These are phyloP conservation scores for Camponotus vicinus DNA, from an alignment of 1,140 invertebrate genomes.

Conservation along the genomic window DNA sequence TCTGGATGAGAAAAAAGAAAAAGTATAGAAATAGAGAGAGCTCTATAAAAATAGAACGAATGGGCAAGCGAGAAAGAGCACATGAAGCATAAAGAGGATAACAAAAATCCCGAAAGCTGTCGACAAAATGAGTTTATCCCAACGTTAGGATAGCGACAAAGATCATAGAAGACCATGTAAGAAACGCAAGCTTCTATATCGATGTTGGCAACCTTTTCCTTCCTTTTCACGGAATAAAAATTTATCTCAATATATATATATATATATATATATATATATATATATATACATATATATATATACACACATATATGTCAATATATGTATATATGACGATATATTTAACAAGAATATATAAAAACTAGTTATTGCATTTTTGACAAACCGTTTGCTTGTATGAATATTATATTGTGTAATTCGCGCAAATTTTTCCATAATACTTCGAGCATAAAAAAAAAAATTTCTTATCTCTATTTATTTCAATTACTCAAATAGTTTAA, in stretches of 20 bases:
- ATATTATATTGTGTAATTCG: not conserved
- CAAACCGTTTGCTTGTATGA: not conserved
- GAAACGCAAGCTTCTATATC: slow-evolving; percentile 14
- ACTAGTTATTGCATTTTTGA: not conserved
- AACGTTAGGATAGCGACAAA: slow-evolving; percentile 50
- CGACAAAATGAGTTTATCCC: slow-evolving; percentile 67
- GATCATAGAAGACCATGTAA: slow-evolving; percentile 34
- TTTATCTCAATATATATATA: not conserved
- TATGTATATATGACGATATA: not conserved
- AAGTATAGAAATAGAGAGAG: slow-evolving; percentile 38
- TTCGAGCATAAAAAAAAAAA: not conserved
- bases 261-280: too few relatives aligned
- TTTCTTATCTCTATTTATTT: not conserved
- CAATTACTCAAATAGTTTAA: not conserved
- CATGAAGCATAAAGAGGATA: slow-evolving; percentile 57
- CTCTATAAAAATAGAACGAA: slow-evolving; percentile 12
- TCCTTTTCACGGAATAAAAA: slow-evolving; percentile 21
- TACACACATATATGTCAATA: not conserved
- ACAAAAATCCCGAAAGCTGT: slow-evolving; percentile 64
- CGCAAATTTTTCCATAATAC: not conserved
- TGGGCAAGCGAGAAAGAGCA: slow-evolving; percentile 29
- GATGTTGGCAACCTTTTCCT: not conserved
- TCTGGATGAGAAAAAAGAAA: slow-evolving; percentile 67
- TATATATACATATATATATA: too few relatives aligned
- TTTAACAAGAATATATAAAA: not conserved